Percentiles rank a stretch among this genome's conserved stretches.
Conservation (phyloP, 2,888 invertebrate species). For the Drosophila koepferae region DNA sequence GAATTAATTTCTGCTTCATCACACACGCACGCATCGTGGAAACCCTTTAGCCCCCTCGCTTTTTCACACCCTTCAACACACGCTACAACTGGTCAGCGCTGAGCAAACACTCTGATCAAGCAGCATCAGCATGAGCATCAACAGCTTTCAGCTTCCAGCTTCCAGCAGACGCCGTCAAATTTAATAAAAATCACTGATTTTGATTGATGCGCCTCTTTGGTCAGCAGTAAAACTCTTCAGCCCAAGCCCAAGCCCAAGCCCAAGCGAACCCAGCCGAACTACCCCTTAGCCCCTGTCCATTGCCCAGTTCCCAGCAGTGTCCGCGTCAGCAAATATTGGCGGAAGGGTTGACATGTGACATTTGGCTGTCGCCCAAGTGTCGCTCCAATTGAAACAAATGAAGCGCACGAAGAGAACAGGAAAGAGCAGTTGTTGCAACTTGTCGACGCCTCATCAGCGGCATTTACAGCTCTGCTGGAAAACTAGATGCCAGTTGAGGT, state of each 20-base stretch:
- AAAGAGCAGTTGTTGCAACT: conserved; percentile 74
- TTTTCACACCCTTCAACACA: conserved; percentile 57
- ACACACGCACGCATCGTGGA: conserved; percentile 28
- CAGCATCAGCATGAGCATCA: conserved; percentile 15
- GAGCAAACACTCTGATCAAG: conserved; percentile 76
- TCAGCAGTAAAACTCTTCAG: conserved; percentile 28
- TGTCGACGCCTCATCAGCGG: conserved; percentile 63
- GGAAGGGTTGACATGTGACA: conserved; percentile 70
- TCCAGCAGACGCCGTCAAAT: conserved; percentile 82
- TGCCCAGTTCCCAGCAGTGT: conserved; percentile 8
- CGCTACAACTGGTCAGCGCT: conserved; percentile 25
- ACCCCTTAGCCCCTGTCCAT: not conserved
- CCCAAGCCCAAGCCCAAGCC: no score
- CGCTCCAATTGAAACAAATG: conserved; percentile 81
- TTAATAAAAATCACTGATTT: conserved; percentile 84
- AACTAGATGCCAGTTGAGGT: conserved; percentile 14
- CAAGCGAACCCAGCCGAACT: not conserved
- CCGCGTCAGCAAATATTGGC: conserved; percentile 71
- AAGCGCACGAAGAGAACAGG: conserved; percentile 66
- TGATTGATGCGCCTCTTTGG: conserved; percentile 82
- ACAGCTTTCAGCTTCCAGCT: conserved; percentile 19
- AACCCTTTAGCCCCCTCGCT: not conserved
- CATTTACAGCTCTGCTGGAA: conserved; percentile 9
- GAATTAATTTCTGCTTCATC: conserved; percentile 77
- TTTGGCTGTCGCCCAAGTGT: conserved; percentile 63